Conservation (phyloP, 2,888 invertebrate species). For the Xestia xanthographa region DNA sequence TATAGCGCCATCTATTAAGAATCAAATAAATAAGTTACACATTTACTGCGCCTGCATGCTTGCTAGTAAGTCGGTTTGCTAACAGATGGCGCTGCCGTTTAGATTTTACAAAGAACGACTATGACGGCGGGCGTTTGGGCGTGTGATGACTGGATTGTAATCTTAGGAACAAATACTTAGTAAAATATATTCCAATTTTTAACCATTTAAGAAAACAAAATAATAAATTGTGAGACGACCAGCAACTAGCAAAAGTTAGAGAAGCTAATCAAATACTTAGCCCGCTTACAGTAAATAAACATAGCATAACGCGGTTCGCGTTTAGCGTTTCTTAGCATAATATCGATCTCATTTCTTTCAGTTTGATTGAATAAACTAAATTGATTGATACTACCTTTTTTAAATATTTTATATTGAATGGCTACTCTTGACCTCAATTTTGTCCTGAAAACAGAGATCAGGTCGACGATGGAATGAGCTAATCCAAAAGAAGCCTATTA, state of each 20-base stretch:
- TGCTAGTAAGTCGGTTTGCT: background rate
- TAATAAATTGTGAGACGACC: background rate
- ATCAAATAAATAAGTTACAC: accelerated
- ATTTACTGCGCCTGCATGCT: no score
- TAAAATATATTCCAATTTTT: no score
- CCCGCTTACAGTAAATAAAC: background rate
- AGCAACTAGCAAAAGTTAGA: background rate
- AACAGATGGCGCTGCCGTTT: slow-evolving; percentile 29
- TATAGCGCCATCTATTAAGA: slow-evolving; percentile 27
- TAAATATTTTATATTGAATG: no score
- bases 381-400: no score
- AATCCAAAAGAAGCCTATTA: no score
- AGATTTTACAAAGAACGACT: background rate
- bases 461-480: no score
- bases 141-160: background rate
- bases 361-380: background rate
- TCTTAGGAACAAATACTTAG: background rate
- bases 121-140: background rate
- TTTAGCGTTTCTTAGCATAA: background rate
- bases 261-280: background rate
- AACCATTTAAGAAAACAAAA: background rate
- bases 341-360: background rate
- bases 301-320: no score
- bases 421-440: no score
- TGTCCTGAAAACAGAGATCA: no score